A percentile compares a stretch with the other conserved stretches of the same genome.
Conservation (phyloP, 2,888 invertebrate species). For the Phalera bucephala region DNA sequence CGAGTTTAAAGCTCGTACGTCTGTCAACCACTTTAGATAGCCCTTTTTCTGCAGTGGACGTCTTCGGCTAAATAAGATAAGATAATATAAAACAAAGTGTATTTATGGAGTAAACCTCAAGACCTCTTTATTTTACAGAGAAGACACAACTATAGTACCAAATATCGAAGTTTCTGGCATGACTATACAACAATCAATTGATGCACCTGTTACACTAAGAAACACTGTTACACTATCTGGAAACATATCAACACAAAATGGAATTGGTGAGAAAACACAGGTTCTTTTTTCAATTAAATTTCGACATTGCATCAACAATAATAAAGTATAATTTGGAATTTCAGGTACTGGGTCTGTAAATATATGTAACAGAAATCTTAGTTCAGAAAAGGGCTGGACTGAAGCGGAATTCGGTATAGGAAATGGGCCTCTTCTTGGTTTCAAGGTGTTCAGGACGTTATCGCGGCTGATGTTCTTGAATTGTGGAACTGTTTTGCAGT, state of each 20-base stretch:
- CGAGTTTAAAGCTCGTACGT: no score
- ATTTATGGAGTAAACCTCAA: no score
- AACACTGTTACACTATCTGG: constrained; percentile 94
- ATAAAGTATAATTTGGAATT: constrained; percentile 7
- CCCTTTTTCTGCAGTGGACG: no score
- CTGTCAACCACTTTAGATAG: no score
- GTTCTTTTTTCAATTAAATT: background rate
- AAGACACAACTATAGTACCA: constrained; percentile 84
- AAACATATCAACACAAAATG: constrained; percentile 93
- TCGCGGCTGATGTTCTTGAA: constrained; percentile 90
- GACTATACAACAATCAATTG: constrained; percentile 96
- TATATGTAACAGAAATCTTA: constrained; percentile 88
- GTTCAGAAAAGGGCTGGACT: constrained; percentile 93
- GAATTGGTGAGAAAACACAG: constrained; percentile 85
- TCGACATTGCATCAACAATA: background rate
- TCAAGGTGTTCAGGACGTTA: constrained; percentile 91
- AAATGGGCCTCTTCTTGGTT: constrained; percentile 89
- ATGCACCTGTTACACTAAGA: constrained; percentile 93
- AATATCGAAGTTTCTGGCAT: constrained; percentile 95
- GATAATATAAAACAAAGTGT: no score
- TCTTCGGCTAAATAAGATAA: no score
- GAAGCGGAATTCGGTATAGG: constrained; percentile 94
- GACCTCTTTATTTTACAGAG: no score
- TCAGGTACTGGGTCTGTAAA: constrained; percentile 89
- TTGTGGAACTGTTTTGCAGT: constrained; percentile 89